Base-by-base conservation (phyloP, 2,113 vertebrate species). In the Chloroceryle aenea region DNA sequence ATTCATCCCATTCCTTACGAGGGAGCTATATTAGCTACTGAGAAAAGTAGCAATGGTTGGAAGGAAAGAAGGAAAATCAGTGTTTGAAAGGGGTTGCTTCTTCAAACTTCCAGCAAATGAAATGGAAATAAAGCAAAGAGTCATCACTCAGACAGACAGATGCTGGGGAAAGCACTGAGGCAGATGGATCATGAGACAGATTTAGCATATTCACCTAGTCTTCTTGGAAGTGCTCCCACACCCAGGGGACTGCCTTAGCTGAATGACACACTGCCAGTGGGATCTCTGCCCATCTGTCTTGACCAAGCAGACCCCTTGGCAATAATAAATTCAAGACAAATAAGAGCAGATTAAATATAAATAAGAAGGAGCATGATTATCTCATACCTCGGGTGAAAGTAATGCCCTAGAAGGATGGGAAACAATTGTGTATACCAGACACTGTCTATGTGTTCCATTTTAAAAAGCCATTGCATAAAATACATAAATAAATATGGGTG, bases 181-280 rank as follows among this genome's bases (percentile, higher is more conserved):
- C 55, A 93, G 48, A 67, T 53, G 75, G 85, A 69, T 61, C 38
- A 58, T 34, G 17, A 94, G 38, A 38, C 53, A 91, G 53, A 85
- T 67, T 91, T 79, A 79, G 23, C 50, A 63, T 73, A 85, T 73
- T 94, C 79, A 88, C 82, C 85, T 69, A 64, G 45, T 43, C 34
- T 62, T 85, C 59, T 76, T 94, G 87, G 75, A 95, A 89, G 43
- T 84, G 43, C 68, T 92, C 71, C 55, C 59, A 86, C 25, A 62
- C 13, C 42, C 68, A 59, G 8, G 34, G 42, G 32, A 90, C 55
- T 77, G 38, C 29, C 52, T 84, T 63, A 84, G 68, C 32, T n/a
- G 2, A 77, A 55, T 48, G 59, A 62, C 66, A 58, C 36, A 58
- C 27, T 12, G 32, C n/a, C 67, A 87, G 6, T 55, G 56, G 34